Conservation (phyloP, 2,113 vertebrate species). For the Saiga tatarica region DNA sequence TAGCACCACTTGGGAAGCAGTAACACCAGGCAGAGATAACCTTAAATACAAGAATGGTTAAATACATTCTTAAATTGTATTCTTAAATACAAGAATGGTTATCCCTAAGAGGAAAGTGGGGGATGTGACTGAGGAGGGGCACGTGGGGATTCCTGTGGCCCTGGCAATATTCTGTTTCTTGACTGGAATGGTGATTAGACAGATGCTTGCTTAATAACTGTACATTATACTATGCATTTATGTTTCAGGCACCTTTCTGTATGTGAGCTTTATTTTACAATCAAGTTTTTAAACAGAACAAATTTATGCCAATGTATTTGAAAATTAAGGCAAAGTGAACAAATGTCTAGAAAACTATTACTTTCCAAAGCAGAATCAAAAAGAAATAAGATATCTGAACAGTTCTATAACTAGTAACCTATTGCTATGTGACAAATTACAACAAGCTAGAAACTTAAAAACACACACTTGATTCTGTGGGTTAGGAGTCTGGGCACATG, state of each 20-base stretch:
- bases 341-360: neutral
- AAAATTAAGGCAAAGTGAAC: neutral
- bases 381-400: neutral
- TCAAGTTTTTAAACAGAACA: conserved; percentile 9
- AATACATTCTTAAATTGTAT: too few relatives aligned
- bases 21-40: neutral
- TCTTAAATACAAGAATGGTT: too few relatives aligned
- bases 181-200: neutral
- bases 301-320: neutral
- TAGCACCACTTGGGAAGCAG: neutral
- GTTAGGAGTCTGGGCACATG: neutral
- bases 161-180: neutral
- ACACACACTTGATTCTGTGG: neutral
- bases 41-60: neutral
- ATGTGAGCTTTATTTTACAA: neutral
- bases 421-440: neutral
- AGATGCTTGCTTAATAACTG: conserved; percentile 13
- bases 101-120: neutral
- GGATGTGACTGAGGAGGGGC: neutral
- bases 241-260: neutral
- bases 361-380: neutral
- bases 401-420: neutral
- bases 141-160: neutral
- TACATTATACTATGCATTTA: neutral
- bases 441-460: neutral